phyloP scores from a whole-genome alignment of 1,140 invertebrate genomes.

The Antheraea pernyi region DNA sequence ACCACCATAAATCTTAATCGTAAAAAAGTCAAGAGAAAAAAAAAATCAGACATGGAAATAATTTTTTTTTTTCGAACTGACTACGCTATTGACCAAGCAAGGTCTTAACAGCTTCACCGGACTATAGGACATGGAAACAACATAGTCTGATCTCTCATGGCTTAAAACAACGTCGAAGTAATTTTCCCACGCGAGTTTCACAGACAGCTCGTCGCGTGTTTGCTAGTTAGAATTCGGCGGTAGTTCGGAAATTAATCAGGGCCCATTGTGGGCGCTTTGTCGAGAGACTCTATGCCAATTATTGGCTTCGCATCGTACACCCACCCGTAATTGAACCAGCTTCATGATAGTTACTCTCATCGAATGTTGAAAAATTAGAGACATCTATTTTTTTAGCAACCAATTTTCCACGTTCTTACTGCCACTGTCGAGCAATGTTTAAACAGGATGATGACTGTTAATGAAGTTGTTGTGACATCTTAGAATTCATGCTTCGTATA shows the following conservation, averaged over 20 bases:
- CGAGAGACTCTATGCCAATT: slow-evolving; percentile 67
- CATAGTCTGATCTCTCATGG: slow-evolving; percentile 24
- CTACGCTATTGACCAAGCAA: too few relatives aligned
- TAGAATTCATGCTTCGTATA: too few relatives aligned
- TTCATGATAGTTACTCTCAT: slow-evolving; percentile 51
- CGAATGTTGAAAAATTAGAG: slow-evolving; percentile 14
- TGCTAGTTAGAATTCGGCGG: slow-evolving; percentile 74
- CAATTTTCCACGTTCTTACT: too few relatives aligned
- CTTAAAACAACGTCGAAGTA: slow-evolving; percentile 32
- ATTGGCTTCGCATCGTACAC: slow-evolving; percentile 56
- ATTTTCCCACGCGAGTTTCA: slow-evolving; percentile 45
- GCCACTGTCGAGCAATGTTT: too few relatives aligned
- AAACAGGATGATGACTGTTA: too few relatives aligned
- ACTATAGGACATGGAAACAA: too few relatives aligned
- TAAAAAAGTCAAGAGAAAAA: too few relatives aligned
- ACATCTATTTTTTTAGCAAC: neutral
- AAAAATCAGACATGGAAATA: too few relatives aligned
- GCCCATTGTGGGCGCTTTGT: slow-evolving; percentile 73
- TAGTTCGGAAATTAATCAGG: slow-evolving; percentile 76
- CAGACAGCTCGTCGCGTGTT: slow-evolving; percentile 57
- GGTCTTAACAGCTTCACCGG: too few relatives aligned
- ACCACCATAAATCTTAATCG: too few relatives aligned
- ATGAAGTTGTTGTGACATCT: too few relatives aligned
- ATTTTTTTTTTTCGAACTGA: too few relatives aligned
- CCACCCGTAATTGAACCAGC: slow-evolving; percentile 59